These are phyloP conservation scores for Ylistrum balloti DNA, from an alignment of 1,140 invertebrate species.

Conservation along the genomic window DNA sequence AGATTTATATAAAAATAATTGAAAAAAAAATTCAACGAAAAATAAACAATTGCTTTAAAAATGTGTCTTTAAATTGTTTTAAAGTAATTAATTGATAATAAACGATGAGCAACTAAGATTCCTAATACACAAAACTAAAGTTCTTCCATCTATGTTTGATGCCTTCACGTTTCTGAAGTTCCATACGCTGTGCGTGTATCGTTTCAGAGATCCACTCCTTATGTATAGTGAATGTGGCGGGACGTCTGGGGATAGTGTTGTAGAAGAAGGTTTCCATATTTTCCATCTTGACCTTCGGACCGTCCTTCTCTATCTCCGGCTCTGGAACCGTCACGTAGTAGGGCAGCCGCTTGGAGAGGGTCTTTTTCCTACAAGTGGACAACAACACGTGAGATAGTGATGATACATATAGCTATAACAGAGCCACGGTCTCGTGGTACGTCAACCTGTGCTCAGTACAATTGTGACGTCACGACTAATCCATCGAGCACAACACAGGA, in stretches of 20 bases:
- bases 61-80: neutral
- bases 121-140: constrained; percentile 78
- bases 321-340: constrained; percentile 73
- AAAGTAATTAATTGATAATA: neutral
- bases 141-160: constrained; percentile 77
- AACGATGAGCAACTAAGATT: neutral
- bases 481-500: too few relatives aligned
- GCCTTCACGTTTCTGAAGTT: constrained; percentile 77
- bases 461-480: neutral
- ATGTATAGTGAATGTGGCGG: constrained; percentile 72
- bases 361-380: constrained; percentile 60
- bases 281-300: constrained; percentile 76
- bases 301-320: constrained; percentile 71
- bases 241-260: constrained; percentile 78
- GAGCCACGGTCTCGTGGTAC: neutral
- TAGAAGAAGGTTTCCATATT: constrained; percentile 79
- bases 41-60: constrained; percentile 25
- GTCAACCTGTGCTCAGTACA: neutral
- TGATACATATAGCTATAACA: too few relatives aligned
- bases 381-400: neutral
- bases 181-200: constrained; percentile 77
- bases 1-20: neutral
- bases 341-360: constrained; percentile 65
- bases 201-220: constrained; percentile 80
- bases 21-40: neutral